These are phyloP conservation scores for Drosophila kikkawai DNA, from an alignment of 1,140 invertebrate species.

Conservation along the genomic window DNA sequence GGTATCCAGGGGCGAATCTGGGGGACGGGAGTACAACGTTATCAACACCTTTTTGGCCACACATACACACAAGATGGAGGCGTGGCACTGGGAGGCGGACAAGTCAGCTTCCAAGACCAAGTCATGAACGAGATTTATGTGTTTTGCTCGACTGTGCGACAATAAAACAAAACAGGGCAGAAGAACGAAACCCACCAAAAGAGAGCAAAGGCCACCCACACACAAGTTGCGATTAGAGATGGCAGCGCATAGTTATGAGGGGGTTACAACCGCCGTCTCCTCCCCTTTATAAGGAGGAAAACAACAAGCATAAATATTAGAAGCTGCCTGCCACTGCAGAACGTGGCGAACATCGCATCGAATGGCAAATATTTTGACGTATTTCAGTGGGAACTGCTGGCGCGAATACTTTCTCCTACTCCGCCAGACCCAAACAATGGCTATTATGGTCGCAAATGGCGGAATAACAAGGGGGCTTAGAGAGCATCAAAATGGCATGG, in stretches of 20 bases:
- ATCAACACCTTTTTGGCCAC: slow-evolving; percentile 72
- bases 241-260: slow-evolving; percentile 71
- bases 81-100: slow-evolving; percentile 24
- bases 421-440: slow-evolving; percentile 46
- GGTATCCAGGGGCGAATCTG: slow-evolving; percentile 1
- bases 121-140: slow-evolving; percentile 81
- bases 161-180: slow-evolving; percentile 80
- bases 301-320: slow-evolving; percentile 70
- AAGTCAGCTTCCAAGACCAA: slow-evolving; percentile 58
- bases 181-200: slow-evolving; percentile 55
- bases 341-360: slow-evolving; percentile 64
- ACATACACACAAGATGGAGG: slow-evolving; percentile 47
- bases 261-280: not conserved
- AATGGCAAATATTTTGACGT: slow-evolving; percentile 84
- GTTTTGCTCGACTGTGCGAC: slow-evolving; percentile 79
- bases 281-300: slow-evolving; percentile 11
- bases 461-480: slow-evolving; percentile 60
- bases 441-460: slow-evolving; percentile 72
- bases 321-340: slow-evolving; percentile 30
- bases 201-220: slow-evolving; percentile 30
- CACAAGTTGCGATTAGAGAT: slow-evolving; percentile 81
- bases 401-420: not conserved
- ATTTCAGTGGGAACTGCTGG: slow-evolving; percentile 55
- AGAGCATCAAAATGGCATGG: not conserved
- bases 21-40: slow-evolving; percentile 60